Base-by-base conservation (phyloP, 1,140 invertebrate genomes). In the Eupristina koningsbergeri region DNA sequence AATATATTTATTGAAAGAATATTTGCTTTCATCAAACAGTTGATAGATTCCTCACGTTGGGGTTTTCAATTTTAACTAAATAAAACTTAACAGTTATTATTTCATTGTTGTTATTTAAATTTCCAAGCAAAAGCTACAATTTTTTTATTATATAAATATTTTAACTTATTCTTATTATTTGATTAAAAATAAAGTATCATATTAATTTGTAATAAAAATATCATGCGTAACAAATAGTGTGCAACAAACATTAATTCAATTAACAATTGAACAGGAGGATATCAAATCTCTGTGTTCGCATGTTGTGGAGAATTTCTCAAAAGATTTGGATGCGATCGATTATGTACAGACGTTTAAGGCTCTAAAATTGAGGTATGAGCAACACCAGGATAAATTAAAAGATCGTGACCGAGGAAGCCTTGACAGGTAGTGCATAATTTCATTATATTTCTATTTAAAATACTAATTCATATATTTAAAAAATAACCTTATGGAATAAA, bases 321-420 rank as follows among this genome's bases (percentile, higher is more conserved):
- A 98, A 92, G 95, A 97, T 87, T 93, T 99, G 88, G 98, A 99
- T 91, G 95, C 96, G 89, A 96, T 99, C 89, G 96, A 98, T 91
- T 99, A 99, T 94, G 98, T 99, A 86, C 97, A 98, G 93, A 99
- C 98, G 80, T 99, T 99, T 92, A 98, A 98, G 93, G 95, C 96
- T 85, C 93, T 99, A 82, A 98, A 97, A 93, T 93, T 95, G 87
- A 95, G 96, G 82, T 99, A 99, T 89, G 98, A 99, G 89, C 98
- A 99, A 90, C 96, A 98, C 90, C 97, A 98, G 91, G 98, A 99
- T 88, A 96, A 97, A 90, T 91, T 97, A 45, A 97, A 97, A 91
- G 97, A 97, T 89, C 94, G 96, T 87, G 96, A 97, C 86, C 94
- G 96, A 93, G 94, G 95, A 90, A 91, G 94, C 86, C 90, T 96